Evolutionary conservation across 1,140 invertebrate species (phyloP), one percentile per base, ranked within the genome.

Genomic region (Cherax quadricarinatus): DNA sequence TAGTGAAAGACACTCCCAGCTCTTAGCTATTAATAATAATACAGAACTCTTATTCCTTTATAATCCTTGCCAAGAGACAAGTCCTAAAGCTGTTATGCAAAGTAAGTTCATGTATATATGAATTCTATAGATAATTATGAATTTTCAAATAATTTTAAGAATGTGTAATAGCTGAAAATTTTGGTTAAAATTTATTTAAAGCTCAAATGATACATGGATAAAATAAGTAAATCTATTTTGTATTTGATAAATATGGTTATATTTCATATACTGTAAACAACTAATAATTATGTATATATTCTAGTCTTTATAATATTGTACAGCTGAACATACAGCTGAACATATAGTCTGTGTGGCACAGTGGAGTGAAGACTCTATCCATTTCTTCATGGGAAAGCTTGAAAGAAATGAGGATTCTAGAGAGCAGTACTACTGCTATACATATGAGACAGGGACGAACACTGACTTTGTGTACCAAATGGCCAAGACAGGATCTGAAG

Each of bases 351-450:
- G 88, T 60, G 51, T 84, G 49, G 88, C 88, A 14, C 24, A 51
- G 18, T 89, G 88, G 88, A 89, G 80, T 53, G 88, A 89, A 21
- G 81, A 49, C 49, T 73, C 80, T 48, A 84, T 62, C 48, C 80
- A 89, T n/a, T 83, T 70, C 66, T 57, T 89, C 18, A 75, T 89
- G 66, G 88, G 88, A 51, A 81, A 49, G 16, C 60, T 81, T 41
- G 16, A 5, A 16, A 16, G 14, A 10, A 6, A 49, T 16, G 18
- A 21, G 0, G 24, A 57, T 18, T 21, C 41, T 10, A 9, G 4
- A 30, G 85, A 79, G 48, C 21, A 53, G n/a, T 83, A 83, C 21
- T 18, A 49, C 21, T 89, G 88, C 48, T 84, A 75, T 49, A 84
- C 81, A 6, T 89, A 73, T 49, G 48, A 82, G 62, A 66, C 83